These are phyloP conservation scores for Mycalesis mineus DNA, from an alignment of 2,888 invertebrate species.

Conservation along the genomic window DNA sequence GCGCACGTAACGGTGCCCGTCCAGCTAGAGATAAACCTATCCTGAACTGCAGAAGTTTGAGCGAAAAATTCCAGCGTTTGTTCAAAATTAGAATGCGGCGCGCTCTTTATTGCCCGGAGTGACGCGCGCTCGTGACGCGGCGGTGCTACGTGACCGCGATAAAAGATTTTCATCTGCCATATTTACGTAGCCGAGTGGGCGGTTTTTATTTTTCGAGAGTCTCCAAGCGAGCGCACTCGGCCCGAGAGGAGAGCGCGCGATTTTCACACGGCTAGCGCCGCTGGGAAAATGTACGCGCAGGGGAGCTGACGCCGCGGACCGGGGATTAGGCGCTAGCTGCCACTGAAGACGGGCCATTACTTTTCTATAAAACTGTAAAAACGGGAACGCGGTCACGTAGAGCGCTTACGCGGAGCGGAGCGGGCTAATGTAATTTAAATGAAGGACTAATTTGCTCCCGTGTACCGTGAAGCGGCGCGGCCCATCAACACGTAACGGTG, in stretches of 20 bases:
- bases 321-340: neutral
- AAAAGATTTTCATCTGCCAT: slow-evolving; percentile 79
- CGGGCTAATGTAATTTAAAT: slow-evolving; percentile 73
- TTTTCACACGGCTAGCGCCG: slow-evolving; percentile 68
- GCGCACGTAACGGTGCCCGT: slow-evolving; percentile 50
- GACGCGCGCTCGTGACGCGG: slow-evolving; percentile 75
- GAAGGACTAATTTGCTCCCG: slow-evolving; percentile 73
- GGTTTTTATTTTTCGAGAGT: slow-evolving; percentile 75
- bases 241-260: slow-evolving; percentile 47
- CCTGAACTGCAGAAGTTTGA: slow-evolving; percentile 49
- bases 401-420: slow-evolving; percentile 54
- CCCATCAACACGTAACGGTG: slow-evolving; percentile 76
- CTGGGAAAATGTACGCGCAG: slow-evolving; percentile 49
- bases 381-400: slow-evolving; percentile 53
- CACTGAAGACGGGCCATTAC: slow-evolving; percentile 43
- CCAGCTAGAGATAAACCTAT: slow-evolving; percentile 49
- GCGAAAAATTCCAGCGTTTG: slow-evolving; percentile 69
- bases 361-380: slow-evolving; percentile 51
- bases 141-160: slow-evolving; percentile 76
- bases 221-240: slow-evolving; percentile 55
- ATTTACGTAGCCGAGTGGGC: slow-evolving; percentile 76
- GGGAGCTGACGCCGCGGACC: slow-evolving; percentile 13
- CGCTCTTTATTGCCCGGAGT: slow-evolving; percentile 71
- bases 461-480: slow-evolving; percentile 71
- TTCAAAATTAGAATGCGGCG: slow-evolving; percentile 74